phyloP scores from a whole-genome alignment of 2,113 vertebrate species.

The Ictidomys tridecemlineatus region DNA sequence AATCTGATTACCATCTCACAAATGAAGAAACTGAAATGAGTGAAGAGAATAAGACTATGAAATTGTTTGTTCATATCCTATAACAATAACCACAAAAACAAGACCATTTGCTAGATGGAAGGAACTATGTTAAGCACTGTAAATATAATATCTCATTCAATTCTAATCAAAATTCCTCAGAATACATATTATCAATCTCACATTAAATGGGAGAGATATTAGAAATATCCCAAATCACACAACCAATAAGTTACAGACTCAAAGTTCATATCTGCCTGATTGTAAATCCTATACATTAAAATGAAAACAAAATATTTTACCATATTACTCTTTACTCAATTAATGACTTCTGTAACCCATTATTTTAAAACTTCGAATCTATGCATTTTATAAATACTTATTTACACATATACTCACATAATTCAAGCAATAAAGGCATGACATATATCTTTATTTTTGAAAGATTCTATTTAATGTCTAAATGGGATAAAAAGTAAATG shows the following conservation, averaged over 20 bases:
- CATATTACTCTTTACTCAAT: not conserved
- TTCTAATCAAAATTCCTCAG: not conserved
- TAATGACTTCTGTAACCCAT: not conserved
- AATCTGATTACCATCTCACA: not conserved
- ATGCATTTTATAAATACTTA: slow-evolving; percentile 30
- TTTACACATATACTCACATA: slow-evolving; percentile 35
- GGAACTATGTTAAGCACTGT: not conserved
- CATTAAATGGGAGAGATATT: not conserved
- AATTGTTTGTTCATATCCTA: slow-evolving; percentile 31
- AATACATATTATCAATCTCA: not conserved
- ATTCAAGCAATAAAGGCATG: not conserved
- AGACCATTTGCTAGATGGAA: not conserved
- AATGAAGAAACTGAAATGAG: slow-evolving; percentile 20
- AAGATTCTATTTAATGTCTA: not conserved
- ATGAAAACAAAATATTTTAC: not conserved
- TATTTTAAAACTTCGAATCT: slow-evolving; percentile 44
- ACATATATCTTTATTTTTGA: not conserved
- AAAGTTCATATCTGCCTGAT: slow-evolving; percentile 17
- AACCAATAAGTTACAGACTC: not conserved
- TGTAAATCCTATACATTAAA: not conserved
- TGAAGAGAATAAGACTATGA: slow-evolving; percentile 2
- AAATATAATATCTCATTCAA: slow-evolving; percentile 4
- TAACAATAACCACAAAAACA: not conserved
- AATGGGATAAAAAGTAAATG: not conserved
- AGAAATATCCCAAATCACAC: not conserved